Conservation (phyloP, 2,797 vertebrate genomes). For the Sciurus carolinensis region DNA sequence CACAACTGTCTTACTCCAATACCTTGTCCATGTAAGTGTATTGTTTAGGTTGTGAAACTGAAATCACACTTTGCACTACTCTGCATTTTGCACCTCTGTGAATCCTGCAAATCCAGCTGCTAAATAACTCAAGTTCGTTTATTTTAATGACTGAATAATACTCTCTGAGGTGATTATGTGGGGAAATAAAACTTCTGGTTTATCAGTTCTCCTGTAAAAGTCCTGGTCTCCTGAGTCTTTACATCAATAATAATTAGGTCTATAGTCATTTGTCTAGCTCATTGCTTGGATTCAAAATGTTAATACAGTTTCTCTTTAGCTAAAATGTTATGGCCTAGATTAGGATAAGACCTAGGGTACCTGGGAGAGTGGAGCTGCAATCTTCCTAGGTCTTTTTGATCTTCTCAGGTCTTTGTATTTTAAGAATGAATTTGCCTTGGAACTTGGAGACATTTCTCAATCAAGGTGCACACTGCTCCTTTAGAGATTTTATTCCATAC, state of each 20-base stretch:
- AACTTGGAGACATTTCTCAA: not conserved
- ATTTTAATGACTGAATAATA: not conserved
- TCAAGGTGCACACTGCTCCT: too few relatives aligned
- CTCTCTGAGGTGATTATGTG: not conserved
- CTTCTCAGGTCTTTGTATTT: not conserved
- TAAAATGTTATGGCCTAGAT: not conserved
- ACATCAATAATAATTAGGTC: not conserved
- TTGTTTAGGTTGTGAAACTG: not conserved
- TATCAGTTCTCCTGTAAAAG: not conserved
- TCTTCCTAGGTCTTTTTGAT: not conserved
- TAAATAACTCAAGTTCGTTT: not conserved
- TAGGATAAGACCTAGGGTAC: not conserved
- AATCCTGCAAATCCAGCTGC: not conserved
- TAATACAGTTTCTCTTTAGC: not conserved
- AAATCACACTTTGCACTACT: not conserved
- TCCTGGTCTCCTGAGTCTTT: not conserved
- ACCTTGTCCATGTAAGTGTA: not conserved
- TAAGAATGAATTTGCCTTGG: not conserved
- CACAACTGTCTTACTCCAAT: not conserved
- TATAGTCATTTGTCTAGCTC: not conserved
- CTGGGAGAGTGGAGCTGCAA: too few relatives aligned
- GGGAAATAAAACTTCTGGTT: not conserved
- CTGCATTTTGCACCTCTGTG: not conserved
- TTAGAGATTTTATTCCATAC: not conserved
- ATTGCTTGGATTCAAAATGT: not conserved